phyloP scores from a whole-genome alignment of 2,113 vertebrate species.

The Garra rufa region DNA sequence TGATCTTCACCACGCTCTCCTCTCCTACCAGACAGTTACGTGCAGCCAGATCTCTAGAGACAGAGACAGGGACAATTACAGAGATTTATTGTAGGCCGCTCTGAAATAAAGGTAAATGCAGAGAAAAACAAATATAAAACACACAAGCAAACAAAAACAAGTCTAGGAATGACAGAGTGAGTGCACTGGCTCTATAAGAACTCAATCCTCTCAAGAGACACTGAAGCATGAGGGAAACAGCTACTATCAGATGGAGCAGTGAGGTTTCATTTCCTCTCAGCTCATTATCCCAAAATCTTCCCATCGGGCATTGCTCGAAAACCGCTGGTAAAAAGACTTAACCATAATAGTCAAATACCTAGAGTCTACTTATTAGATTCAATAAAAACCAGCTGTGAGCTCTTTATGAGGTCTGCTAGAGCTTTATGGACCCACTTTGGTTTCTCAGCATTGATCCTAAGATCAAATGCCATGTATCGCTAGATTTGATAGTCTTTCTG shows the following conservation, averaged over 20 bases:
- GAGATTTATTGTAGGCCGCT: neutral
- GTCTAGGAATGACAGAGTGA: neutral
- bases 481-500: neutral
- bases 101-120: neutral
- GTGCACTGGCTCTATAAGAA: neutral
- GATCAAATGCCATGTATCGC: neutral
- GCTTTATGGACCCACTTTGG: neutral
- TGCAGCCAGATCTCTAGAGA: conserved; percentile 89
- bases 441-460: neutral
- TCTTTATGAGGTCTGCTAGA: conserved; percentile 18
- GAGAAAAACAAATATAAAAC: neutral
- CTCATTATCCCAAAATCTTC: conserved; percentile 7
- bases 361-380: conserved; percentile 7
- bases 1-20: conserved; percentile 90
- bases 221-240: neutral
- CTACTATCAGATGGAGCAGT: neutral
- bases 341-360: conserved; percentile 15
- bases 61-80: neutral
- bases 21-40: conserved; percentile 95
- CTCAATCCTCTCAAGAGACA: neutral
- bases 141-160: neutral
- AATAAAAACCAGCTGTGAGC: conserved; percentile 16
- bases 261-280: conserved; percentile 3
- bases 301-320: neutral
- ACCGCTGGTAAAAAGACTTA: neutral